A percentile compares a stretch with the other conserved stretches of the same genome.
phyloP scores from a whole-genome alignment of 2,113 vertebrate species.

The Osmerus mordax region DNA sequence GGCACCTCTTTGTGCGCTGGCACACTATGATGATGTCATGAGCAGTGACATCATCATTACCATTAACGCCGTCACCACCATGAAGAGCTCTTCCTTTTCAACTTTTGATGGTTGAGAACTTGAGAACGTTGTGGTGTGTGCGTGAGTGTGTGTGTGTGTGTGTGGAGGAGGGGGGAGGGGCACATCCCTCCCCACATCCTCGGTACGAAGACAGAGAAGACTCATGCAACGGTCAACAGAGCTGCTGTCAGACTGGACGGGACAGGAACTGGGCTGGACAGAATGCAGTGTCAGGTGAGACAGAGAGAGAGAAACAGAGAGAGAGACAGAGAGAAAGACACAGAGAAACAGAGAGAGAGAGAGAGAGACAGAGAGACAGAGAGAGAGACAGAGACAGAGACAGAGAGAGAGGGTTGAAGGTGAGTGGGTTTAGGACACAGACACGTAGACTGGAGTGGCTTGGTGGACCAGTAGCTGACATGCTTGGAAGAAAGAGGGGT shows the following conservation, averaged over 20 bases:
- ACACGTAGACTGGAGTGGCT: conserved; percentile 50
- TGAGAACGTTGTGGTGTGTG: conserved; percentile 14
- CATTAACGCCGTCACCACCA: conserved; percentile 52
- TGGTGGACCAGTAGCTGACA: conserved; percentile 17
- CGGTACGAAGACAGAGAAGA: conserved; percentile 19
- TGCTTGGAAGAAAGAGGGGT: too few species aligned
- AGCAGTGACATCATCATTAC: conserved; percentile 62
- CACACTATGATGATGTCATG: conserved; percentile 65
- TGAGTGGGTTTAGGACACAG: conserved; percentile 39
- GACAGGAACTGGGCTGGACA: conserved; percentile 3
- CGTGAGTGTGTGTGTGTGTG: too few species aligned
- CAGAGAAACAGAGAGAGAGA: too few species aligned
- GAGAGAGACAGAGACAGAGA: too few species aligned
- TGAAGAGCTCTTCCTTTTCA: conserved; percentile 56
- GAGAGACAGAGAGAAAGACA: too few species aligned
- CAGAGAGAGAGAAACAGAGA: conserved; percentile 8
- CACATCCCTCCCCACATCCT: too few species aligned
- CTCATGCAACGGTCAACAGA: conserved; percentile 69
- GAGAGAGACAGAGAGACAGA: too few species aligned
- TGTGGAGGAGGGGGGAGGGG: too few species aligned
- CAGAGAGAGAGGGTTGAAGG: background rate
- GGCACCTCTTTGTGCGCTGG: conserved; percentile 58
- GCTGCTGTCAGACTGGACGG: conserved; percentile 41
- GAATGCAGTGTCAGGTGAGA: conserved; percentile 27
- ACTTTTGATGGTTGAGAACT: conserved; percentile 58